phyloP scores from a whole-genome alignment of 2,113 vertebrate species.

The Albula goreensis region DNA sequence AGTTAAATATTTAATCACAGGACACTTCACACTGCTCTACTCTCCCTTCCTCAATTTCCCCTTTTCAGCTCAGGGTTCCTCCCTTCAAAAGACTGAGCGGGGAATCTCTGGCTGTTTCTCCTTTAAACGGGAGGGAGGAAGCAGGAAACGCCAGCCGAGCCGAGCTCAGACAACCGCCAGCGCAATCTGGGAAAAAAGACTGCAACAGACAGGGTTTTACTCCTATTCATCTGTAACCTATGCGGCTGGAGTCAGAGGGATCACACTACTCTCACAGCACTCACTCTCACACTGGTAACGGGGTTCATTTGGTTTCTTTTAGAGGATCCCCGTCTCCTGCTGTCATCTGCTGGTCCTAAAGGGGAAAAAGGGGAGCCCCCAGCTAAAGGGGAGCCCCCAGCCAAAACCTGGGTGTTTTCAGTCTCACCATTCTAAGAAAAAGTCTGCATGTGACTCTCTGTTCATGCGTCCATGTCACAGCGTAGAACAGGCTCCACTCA shows the following conservation, averaged over 20 bases:
- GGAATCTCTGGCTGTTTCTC: neutral
- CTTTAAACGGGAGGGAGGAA: neutral
- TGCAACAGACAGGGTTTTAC: neutral
- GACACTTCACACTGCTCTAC: neutral
- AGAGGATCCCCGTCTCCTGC: too few relatives aligned
- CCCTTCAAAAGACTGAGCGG: neutral
- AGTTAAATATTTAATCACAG: constrained; percentile 11
- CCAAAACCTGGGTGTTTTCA: too few relatives aligned
- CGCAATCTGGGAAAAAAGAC: neutral
- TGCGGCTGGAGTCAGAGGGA: neutral
- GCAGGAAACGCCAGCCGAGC: neutral
- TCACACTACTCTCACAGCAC: too few relatives aligned
- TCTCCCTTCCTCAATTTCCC: neutral
- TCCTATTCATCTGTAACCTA: neutral
- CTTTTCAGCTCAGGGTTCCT: neutral
- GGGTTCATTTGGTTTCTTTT: too few relatives aligned
- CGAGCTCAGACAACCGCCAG: neutral
- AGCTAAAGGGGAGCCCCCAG: too few relatives aligned
- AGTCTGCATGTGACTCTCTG: too few relatives aligned
- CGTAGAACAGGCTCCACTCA: too few relatives aligned
- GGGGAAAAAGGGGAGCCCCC: too few relatives aligned
- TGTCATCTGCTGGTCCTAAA: too few relatives aligned
- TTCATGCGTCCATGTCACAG: too few relatives aligned
- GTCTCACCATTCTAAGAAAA: too few relatives aligned
- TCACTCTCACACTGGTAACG: too few relatives aligned